These are phyloP conservation scores for Carpatolechia fugitivella DNA, from an alignment of 2,888 invertebrate species.

Conservation along the genomic window DNA sequence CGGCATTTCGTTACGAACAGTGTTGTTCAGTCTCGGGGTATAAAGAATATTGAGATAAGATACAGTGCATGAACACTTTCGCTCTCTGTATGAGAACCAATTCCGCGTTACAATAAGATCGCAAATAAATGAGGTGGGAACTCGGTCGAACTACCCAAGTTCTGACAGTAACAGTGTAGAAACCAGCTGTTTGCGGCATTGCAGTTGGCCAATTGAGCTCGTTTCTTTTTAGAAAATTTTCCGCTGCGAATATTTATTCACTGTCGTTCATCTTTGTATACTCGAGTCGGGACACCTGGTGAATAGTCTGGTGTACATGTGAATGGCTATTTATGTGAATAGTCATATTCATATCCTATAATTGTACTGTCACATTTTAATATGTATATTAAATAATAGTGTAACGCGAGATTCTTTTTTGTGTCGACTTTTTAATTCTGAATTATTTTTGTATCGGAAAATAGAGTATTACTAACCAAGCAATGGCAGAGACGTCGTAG, in stretches of 20 bases:
- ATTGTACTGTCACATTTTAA: too few species aligned
- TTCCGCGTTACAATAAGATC: conserved; percentile 24
- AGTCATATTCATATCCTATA: too few species aligned
- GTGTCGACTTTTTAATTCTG: too few species aligned
- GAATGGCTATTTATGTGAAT: too few species aligned
- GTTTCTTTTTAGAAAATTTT: conserved; percentile 16
- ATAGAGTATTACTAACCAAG: too few species aligned
- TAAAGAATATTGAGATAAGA: conserved; percentile 15
- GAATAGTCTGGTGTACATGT: too few species aligned
- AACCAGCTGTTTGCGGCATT: conserved; percentile 37
- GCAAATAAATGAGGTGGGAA: conserved; percentile 39
- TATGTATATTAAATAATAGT: too few species aligned
- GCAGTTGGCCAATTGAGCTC: conserved; percentile 37
- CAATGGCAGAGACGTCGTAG: too few species aligned
- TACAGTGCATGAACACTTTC: conserved; percentile 41
- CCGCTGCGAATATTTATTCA: not conserved
- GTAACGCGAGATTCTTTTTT: too few species aligned
- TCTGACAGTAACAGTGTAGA: conserved; percentile 39
- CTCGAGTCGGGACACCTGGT: too few species aligned
- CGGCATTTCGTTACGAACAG: conserved; percentile 24
- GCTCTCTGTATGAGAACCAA: conserved; percentile 45
- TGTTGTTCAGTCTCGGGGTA: conserved; percentile 5
- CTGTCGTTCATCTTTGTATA: too few species aligned
- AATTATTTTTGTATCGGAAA: too few species aligned
- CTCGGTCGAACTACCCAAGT: conserved; percentile 43